Base-by-base conservation (phyloP, 2,797 vertebrate genomes). In the Heliangelus exortis region DNA sequence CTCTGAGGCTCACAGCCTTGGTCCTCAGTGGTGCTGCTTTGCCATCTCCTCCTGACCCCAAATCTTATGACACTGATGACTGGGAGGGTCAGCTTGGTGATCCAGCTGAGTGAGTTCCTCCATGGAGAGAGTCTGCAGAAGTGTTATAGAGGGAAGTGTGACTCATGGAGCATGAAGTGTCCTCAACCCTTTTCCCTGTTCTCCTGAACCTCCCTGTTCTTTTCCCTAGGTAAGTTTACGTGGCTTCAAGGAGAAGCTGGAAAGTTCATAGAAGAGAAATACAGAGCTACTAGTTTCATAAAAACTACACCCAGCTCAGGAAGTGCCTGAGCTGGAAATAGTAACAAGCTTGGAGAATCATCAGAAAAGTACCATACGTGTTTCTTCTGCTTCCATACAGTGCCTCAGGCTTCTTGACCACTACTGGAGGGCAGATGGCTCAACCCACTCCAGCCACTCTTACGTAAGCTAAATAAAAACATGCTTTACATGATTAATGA, bases 1-100 rank as follows among this genome's bases (percentile, higher is more conserved):
- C 16, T 7, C 9, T 59, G 12, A 21, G 58, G 10, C 25, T 43
- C 48, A 23, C 0, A 6, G 26, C 3, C 25, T 66, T 1, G 0
- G 45, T 72, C 43, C 10, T 80, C 18, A 12, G 5, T 28, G 45
- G 23, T 21, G 11, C 54, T 67, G 29, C 10, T 57, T 84, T 84
- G 19, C 21, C 23, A 41, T 58, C 23, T 76, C 33, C n/a, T 17
- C 4, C 26, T 51, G 55, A 69, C 8, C 14, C 9, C 39, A 85
- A 34, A 34, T 7, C 4, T 25, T 45, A 14, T 9, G 47, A 31
- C 17, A 12, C 4, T 48, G 48, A 41, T 45, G 48, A 31, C 48
- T 7, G 29, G 29, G 47, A 0, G 1, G 8, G 47, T 55, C 62
- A 79, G 33, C 25, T 10, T 51, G 17, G 19, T 71, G 25, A 39